phyloP scores from a whole-genome alignment of 2,113 vertebrate species.

The Burhinus oedicnemus region DNA sequence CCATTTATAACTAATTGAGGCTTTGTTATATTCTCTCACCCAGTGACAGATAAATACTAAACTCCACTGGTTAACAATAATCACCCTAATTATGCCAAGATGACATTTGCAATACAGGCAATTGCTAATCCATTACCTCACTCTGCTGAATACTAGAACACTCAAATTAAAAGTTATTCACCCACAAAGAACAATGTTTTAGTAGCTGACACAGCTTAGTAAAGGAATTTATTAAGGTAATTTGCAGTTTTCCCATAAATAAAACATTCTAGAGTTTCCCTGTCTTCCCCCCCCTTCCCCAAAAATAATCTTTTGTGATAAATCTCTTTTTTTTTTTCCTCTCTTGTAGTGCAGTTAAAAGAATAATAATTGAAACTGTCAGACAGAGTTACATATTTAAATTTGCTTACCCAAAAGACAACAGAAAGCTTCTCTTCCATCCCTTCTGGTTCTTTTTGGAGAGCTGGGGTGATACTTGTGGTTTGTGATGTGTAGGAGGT shows the following conservation, averaged over 20 bases:
- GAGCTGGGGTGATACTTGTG: neutral
- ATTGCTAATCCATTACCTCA: conserved; percentile 75
- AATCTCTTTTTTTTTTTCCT: neutral
- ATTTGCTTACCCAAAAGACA: conserved; percentile 7
- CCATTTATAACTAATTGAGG: conserved; percentile 60
- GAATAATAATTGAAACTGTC: conserved; percentile 16
- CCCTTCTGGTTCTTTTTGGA: neutral
- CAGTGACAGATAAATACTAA: conserved; percentile 73
- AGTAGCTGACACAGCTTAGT: conserved; percentile 67
- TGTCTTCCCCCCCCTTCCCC: neutral
- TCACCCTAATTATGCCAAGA: conserved; percentile 72
- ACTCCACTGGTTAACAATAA: conserved; percentile 74
- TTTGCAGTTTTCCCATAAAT: conserved; percentile 68
- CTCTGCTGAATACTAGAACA: conserved; percentile 66
- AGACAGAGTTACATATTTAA: neutral
- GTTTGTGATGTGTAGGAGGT: neutral
- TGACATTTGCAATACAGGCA: conserved; percentile 74
- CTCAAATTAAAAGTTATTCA: conserved; percentile 76
- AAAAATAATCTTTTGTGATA: conserved; percentile 20
- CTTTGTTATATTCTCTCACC: conserved; percentile 65
- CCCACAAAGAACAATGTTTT: conserved; percentile 74
- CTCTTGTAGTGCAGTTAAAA: neutral
- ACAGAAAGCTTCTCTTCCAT: neutral
- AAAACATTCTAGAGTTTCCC: conserved; percentile 51
- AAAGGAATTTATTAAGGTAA: conserved; percentile 72